phyloP scores from a whole-genome alignment of 2,888 invertebrate genomes.

The Eristalis tenax region DNA sequence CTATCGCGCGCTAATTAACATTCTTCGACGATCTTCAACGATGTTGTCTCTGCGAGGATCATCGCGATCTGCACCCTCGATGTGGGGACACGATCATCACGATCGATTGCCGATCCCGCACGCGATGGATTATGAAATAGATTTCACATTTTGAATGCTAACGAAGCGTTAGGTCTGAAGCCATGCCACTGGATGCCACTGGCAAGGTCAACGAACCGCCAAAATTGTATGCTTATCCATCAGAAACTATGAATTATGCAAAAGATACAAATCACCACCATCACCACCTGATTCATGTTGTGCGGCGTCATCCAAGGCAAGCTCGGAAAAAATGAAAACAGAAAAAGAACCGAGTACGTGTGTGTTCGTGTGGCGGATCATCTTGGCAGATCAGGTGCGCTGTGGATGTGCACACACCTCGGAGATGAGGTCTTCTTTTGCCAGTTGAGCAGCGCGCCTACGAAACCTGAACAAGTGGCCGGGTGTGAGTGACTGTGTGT shows the following conservation, averaged over 20 bases:
- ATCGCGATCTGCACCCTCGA: neutral
- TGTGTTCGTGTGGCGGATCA: neutral
- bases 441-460: conserved; percentile 28
- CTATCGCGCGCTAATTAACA: conserved; percentile 1
- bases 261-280: conserved; percentile 55
- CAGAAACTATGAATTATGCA: conserved; percentile 59
- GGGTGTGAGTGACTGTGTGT: no score
- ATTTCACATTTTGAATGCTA: conserved; percentile 31
- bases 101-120: neutral
- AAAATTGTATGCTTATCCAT: conserved; percentile 25
- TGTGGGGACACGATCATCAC: neutral
- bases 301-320: conserved; percentile 14
- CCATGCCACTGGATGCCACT: neutral
- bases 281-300: conserved; percentile 36
- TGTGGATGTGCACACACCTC: no score
- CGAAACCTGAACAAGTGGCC: conserved; percentile 3
- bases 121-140: conserved; percentile 30
- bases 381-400: neutral
- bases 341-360: neutral
- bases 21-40: conserved; percentile 9
- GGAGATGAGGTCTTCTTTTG: conserved; percentile 30
- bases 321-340: neutral
- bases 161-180: neutral
- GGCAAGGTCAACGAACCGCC: conserved; percentile 41
- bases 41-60: neutral